Percentiles rank a stretch among this genome's conserved stretches.
phyloP scores from a whole-genome alignment of 2,113 vertebrate species.

The Stigmatopora argus region DNA sequence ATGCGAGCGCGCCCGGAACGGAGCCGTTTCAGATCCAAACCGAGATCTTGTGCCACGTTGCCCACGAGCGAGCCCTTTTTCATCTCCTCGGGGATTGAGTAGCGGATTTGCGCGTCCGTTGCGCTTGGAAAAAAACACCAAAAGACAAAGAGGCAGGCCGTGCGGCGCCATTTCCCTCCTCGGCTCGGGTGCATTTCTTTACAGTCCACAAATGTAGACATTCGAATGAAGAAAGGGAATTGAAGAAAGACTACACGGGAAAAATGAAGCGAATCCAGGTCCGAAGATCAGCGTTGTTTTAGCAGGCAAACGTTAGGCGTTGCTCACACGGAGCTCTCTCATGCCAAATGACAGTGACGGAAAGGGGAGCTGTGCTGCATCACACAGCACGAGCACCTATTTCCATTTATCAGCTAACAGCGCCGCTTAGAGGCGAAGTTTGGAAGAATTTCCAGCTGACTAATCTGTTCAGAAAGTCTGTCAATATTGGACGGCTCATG shows the following conservation, averaged over 20 bases:
- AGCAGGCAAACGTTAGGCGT: background rate
- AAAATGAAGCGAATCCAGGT: background rate
- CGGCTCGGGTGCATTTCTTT: background rate
- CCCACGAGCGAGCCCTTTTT: conserved; percentile 60
- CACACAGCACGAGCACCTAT: rapidly evolving
- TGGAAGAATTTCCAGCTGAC: background rate
- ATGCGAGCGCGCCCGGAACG: conserved; percentile 56
- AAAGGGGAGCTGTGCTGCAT: conserved; percentile 17
- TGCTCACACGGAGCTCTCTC: background rate
- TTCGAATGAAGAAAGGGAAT: too few species aligned
- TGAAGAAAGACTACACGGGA: too few species aligned
- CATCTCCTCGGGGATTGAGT: conserved; percentile 74
- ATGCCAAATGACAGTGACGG: conserved; percentile 16
- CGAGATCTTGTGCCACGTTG: conserved; percentile 71
- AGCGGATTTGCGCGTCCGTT: conserved; percentile 56
- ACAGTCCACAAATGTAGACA: too few species aligned
- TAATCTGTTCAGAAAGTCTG: background rate
- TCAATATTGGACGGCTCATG: background rate
- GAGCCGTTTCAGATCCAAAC: conserved; percentile 62
- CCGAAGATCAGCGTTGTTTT: background rate
- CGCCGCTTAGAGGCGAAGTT: conserved; percentile 47
- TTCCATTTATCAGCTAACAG: conserved; percentile 47
- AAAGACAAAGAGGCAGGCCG: conserved; percentile 1
- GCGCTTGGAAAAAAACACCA: background rate
- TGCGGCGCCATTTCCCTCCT: background rate